Evolutionary conservation across 2,797 vertebrate species (phyloP).

Genomic region (Phaenicophaeus curvirostris): DNA sequence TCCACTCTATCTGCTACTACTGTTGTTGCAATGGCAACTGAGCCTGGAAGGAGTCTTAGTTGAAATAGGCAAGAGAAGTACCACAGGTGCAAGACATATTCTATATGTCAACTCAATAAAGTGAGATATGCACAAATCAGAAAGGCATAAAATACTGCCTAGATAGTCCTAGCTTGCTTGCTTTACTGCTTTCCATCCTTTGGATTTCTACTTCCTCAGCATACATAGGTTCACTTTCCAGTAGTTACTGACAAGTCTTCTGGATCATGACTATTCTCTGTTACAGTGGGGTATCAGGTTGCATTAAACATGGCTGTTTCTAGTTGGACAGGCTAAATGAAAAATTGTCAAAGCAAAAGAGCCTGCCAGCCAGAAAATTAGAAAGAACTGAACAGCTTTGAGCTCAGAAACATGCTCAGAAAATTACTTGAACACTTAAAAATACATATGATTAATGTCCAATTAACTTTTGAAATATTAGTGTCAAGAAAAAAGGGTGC

Average conservation of each 20-base stretch:
- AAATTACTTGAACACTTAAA: background rate
- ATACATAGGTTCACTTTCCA: accelerated
- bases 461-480: background rate
- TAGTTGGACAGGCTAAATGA: background rate
- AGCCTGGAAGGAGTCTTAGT: background rate
- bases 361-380: background rate
- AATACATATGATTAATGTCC: background rate
- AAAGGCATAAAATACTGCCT: background rate
- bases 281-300: background rate
- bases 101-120: background rate
- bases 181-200: background rate
- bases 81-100: background rate
- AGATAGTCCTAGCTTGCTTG: background rate
- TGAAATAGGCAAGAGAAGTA: background rate
- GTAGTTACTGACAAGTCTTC: background rate
- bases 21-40: background rate
- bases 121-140: background rate
- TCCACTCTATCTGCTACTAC: accelerated
- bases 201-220: background rate
- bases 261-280: background rate
- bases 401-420: background rate
- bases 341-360: background rate
- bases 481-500: background rate
- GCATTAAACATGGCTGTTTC: background rate
- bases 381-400: background rate